Percentiles rank a stretch among this genome's conserved stretches.
phyloP scores from a whole-genome alignment of 2,797 vertebrate genomes.

The Notolepis coatsorum region DNA sequence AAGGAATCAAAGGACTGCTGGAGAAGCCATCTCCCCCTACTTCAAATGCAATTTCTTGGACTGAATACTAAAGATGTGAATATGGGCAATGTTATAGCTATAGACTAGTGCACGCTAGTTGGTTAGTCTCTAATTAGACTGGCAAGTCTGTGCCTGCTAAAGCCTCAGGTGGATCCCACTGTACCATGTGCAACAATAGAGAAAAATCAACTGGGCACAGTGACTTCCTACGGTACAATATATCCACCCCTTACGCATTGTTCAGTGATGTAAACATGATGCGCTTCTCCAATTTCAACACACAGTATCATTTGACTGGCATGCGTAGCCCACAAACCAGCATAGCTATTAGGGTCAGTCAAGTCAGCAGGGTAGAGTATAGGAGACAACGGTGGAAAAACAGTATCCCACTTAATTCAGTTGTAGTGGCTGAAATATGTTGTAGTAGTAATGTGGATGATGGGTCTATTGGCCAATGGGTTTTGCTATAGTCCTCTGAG shows the following conservation, averaged over 20 bases:
- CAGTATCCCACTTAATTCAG: conserved; percentile 41
- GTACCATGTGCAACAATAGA: neutral
- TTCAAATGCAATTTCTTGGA: conserved; percentile 15
- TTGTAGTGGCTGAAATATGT: conserved; percentile 10
- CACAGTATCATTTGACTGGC: conserved; percentile 52
- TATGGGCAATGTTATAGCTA: conserved; percentile 6
- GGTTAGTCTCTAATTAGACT: conserved; percentile 3
- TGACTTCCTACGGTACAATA: conserved; percentile 20
- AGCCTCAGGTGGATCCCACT: neutral
- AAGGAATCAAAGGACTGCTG: conserved; percentile 31
- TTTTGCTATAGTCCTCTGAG: conserved; percentile 51
- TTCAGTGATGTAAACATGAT: conserved; percentile 39
- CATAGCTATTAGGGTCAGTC: conserved; percentile 41
- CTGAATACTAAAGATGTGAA: conserved; percentile 21
- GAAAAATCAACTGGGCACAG: neutral
- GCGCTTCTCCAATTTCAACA: conserved; percentile 42
- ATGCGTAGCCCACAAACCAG: conserved; percentile 58
- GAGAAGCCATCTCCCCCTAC: conserved; percentile 29
- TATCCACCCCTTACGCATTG: conserved; percentile 14
- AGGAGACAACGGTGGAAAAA: conserved; percentile 48
- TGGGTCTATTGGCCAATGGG: conserved; percentile 33
- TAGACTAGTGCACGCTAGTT: conserved; percentile 6
- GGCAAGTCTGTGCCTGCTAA: neutral
- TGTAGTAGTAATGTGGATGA: conserved; percentile 17
- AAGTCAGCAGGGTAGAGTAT: conserved; percentile 51